Evolutionary conservation across 1,140 invertebrate species (phyloP).

Genomic region (Lordiphosa mommai): DNA sequence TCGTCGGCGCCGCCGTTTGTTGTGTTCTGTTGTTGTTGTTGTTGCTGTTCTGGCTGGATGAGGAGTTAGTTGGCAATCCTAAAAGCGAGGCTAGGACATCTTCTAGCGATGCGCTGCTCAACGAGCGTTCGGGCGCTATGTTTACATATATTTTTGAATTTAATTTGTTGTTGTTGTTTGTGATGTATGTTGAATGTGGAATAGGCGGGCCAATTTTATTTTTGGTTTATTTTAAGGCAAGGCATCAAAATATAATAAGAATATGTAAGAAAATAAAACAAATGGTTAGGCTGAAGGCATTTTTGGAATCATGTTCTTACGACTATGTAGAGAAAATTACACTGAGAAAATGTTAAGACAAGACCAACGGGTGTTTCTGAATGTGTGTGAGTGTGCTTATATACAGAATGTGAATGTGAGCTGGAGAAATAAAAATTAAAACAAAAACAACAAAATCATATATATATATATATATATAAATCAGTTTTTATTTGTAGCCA

Average conservation of each 20-base stretch:
- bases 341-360: constrained; percentile 43
- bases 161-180: constrained; percentile 17
- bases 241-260: constrained; percentile 42
- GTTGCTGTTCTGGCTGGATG: constrained; percentile 54
- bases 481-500: constrained; percentile 49
- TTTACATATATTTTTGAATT: constrained; percentile 30
- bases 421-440: background rate
- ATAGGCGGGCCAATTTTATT: constrained; percentile 19
- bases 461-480: constrained; percentile 42
- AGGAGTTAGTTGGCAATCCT: constrained; percentile 84
- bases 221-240: constrained; percentile 12
- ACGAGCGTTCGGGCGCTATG: constrained; percentile 81
- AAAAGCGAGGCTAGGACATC: constrained; percentile 95
- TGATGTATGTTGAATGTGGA: constrained; percentile 4
- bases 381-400: background rate
- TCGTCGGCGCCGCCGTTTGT: constrained; percentile 48
- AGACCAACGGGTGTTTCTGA: constrained; percentile 11
- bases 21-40: constrained; percentile 44
- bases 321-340: constrained; percentile 33
- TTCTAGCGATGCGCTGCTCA: constrained; percentile 92
- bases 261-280: constrained; percentile 8
- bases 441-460: constrained; percentile 15
- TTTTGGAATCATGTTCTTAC: constrained; percentile 3
- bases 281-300: background rate
- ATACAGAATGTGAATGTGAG: background rate